Evolutionary conservation across 2,113 vertebrate genomes (phyloP).

Genomic region (Clarias batrachus): DNA sequence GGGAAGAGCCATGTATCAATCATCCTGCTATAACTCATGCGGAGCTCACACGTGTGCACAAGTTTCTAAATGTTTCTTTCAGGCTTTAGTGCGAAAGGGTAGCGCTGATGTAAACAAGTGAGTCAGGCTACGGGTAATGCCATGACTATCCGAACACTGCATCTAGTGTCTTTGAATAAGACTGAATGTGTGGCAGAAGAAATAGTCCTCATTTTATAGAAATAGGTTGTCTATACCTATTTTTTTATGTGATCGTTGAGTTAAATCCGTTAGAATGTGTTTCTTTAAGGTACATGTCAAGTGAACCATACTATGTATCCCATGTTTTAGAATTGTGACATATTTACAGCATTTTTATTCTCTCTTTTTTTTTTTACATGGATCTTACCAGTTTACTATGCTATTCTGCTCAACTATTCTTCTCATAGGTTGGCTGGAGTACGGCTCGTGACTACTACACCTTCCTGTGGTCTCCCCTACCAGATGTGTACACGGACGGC

Average conservation of each 20-base stretch:
- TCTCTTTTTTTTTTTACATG: background rate
- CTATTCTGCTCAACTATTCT: background rate
- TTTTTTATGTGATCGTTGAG: background rate
- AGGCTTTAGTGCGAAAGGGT: constrained; percentile 29
- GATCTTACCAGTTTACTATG: background rate
- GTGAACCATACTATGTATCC: background rate
- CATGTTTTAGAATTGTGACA: background rate
- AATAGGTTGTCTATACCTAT: constrained; percentile 13
- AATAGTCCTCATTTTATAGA: constrained; percentile 26
- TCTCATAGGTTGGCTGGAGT: constrained; percentile 94
- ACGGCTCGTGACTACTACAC: constrained; percentile 98
- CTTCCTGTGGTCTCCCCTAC: constrained; percentile 96
- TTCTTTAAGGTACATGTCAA: background rate
- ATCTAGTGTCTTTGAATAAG: constrained; percentile 30
- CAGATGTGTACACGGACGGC: constrained; percentile 87
- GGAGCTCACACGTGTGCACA: constrained; percentile 17
- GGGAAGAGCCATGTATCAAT: constrained; percentile 44
- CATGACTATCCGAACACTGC: constrained; percentile 12
- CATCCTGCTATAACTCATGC: constrained; percentile 27
- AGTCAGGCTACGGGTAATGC: constrained; percentile 12
- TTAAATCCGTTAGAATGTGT: background rate
- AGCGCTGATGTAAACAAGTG: constrained; percentile 16
- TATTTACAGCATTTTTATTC: background rate
- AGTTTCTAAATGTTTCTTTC: constrained; percentile 14
- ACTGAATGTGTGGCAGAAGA: constrained; percentile 1